Base-by-base conservation (phyloP, 2,888 invertebrate species). In the Catotricha subobsoleta region DNA sequence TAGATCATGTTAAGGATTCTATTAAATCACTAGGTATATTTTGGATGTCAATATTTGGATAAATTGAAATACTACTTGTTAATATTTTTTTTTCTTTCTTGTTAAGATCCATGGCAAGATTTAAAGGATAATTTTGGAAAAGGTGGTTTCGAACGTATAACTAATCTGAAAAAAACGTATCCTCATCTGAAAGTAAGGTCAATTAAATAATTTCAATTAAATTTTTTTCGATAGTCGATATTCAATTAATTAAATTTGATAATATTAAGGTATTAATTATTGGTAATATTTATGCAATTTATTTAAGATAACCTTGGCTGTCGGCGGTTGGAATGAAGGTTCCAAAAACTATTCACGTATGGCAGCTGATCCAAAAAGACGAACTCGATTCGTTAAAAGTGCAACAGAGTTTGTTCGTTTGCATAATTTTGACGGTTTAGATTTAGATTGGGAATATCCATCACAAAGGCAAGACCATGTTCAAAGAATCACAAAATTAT, bases 271-370 rank as follows among this genome's bases (percentile, higher is more conserved):
- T n/a, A n/a, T n/a, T n/a, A n/a, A n/a, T n/a, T n/a, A n/a, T n/a
- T n/a, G n/a, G n/a, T n/a, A n/a, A n/a, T n/a, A n/a, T 19, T 39
- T n/a, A 20, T 27, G 15, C 16, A n/a, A 16, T 38, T 28, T 10
- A 21, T 35, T 43, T 10, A 67, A 69, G 54, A 73, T 80, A 4
- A 72, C 76, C 3, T 57, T 90, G 10, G 88, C 86, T 1, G 80
- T 91, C 29, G 90, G 90, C 0, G 90, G 90, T 0, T 90, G 90
- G 90, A 88, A 87, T 56, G 87, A 90, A 56, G 88, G 87, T 0
- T 87, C 87, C 0, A 56, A 62, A 4, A 74, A 76, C 49, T 83
- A 74, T 55, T 81, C 81, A 13, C 63, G 62, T 29, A 65, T 88
- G 62, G 80, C 78, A 0, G 69, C 74, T 3, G 71, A 70, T 38